Evolutionary conservation across 2,797 vertebrate species (phyloP).

Genomic region (Novumbra hubbsi): DNA sequence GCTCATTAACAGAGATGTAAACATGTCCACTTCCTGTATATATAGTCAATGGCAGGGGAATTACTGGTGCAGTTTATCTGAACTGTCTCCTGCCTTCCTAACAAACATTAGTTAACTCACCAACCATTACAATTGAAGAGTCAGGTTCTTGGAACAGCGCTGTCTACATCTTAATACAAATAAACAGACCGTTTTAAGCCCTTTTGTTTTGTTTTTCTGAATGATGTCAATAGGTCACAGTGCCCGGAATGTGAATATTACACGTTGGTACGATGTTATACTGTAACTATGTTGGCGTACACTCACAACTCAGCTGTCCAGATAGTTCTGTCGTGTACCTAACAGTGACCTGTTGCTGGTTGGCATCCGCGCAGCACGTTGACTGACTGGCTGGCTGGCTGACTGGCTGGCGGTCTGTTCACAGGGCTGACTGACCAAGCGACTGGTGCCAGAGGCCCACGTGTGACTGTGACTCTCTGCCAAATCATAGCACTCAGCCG

Average conservation of each 20-base stretch:
- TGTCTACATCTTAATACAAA: conserved; percentile 29
- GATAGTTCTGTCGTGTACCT: background rate
- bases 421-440: conserved; percentile 16
- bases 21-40: conserved; percentile 56
- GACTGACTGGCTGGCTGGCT: conserved; percentile 23
- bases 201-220: background rate
- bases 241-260: background rate
- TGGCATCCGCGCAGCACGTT: conserved; percentile 1
- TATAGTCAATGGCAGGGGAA: conserved; percentile 43
- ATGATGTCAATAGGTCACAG: background rate
- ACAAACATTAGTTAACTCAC: conserved; percentile 52
- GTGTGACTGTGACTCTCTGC: conserved; percentile 31
- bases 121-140: conserved; percentile 43
- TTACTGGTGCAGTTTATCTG: conserved; percentile 50
- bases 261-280: background rate
- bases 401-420: conserved; percentile 26
- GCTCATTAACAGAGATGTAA: conserved; percentile 44
- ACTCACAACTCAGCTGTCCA: background rate
- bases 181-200: background rate
- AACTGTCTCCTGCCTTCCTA: conserved; percentile 58
- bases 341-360: background rate
- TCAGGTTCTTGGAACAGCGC: conserved; percentile 11
- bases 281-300: background rate
- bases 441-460: conserved; percentile 12
- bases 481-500: conserved; percentile 50